Base-by-base conservation (phyloP, 1,140 invertebrate species). In the Drosophila auraria region DNA sequence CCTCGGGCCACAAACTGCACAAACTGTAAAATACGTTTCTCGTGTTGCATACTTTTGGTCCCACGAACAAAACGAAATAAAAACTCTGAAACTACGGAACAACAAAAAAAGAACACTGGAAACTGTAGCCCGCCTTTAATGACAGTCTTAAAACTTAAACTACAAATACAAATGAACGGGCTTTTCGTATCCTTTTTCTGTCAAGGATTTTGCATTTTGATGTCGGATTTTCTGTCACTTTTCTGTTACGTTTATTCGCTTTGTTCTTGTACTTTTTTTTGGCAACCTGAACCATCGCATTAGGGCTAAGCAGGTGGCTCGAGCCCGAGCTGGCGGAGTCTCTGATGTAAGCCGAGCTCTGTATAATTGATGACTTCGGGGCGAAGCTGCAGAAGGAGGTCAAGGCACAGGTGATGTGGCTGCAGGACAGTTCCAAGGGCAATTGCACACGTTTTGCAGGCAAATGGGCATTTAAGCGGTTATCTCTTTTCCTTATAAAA, bases 131-230 rank as follows among this genome's bases (percentile, higher is more conserved):
- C 38, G 45, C 38, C 47, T 61, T 73, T 60, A 68, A 78, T 69
- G 58, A 44, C 44, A 69, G 56, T 33, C 45, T 59, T 60, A 59
- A 68, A 76, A 36, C 62, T 77, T 77, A 77, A 78, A 78, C 74
- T 50, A 69, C 50, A 60, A 70, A 78, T 78, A 78, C 50, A 68
- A 70, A 78, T 78, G 57, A 33, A 53, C 44, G 45, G 36, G 44
- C 51, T 54, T 64, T 58, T 53, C 40, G 49, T 57, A 38, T 27
- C n/a, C n/a, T 30, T 58, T 60, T 25, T 44, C 75, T 78, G 75
- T 78, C 75, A 78, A 78, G 75, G 64, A 78, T 70, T 70, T 74
- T 78, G 57, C 75, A 78, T 78, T 78, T 45, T 61, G 75, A 78
- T 62, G 74, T 70, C 62, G 74, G 44, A 70, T 78, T 78, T 78